A percentile compares a stretch with the other conserved stretches of the same genome.
Conservation (phyloP, 37 sponge, comb jelly and placozoan genomes). For the Halisarca cf. caerulea region DNA sequence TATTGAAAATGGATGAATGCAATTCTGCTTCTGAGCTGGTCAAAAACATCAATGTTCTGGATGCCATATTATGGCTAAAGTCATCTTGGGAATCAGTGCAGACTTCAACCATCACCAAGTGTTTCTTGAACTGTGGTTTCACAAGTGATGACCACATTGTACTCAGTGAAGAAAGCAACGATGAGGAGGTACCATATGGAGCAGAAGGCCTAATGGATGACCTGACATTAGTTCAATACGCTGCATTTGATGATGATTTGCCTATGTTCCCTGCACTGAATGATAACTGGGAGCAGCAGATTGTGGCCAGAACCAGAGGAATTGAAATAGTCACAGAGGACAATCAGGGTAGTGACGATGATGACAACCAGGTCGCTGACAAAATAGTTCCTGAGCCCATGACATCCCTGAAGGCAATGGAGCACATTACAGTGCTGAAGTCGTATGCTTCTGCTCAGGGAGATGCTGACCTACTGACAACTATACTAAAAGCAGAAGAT, state of each 20-base stretch:
- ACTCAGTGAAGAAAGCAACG: no score
- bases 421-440: conserved; percentile 1
- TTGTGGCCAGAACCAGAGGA: background rate
- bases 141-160: background rate
- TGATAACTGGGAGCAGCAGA: background rate
- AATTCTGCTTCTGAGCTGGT: background rate
- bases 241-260: background rate
- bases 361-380: background rate
- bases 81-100: conserved; percentile 6
- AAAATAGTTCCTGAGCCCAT: background rate
- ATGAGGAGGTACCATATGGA: background rate
- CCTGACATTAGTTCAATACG: background rate
- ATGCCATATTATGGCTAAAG: conserved; percentile 18
- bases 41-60: conserved; percentile 3
- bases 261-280: background rate
- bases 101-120: conserved; percentile 2
- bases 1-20: conserved; percentile 17
- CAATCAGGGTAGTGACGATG: background rate
- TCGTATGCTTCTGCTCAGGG: background rate
- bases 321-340: background rate
- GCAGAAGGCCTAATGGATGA: background rate
- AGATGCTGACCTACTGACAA: background rate
- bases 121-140: background rate
- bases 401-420: conserved; percentile 1
- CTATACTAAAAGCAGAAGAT: background rate